Conservation (phyloP, 2,797 vertebrate species). For the Carduelis carduelis region DNA sequence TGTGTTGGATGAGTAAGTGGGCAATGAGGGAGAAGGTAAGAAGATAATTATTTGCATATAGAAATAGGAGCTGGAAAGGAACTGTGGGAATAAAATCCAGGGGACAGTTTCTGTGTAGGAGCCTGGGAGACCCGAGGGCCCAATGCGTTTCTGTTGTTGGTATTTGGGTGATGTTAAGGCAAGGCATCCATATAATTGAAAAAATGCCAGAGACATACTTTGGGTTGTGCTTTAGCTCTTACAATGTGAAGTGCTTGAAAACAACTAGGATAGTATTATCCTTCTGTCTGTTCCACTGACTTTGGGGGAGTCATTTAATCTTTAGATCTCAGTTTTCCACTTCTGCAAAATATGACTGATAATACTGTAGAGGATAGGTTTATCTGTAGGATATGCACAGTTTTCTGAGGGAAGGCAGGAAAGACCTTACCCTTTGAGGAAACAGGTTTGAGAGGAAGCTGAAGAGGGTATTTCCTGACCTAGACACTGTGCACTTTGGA, state of each 20-base stretch:
- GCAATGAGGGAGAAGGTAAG: not conserved
- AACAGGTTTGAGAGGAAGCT: conserved; percentile 8
- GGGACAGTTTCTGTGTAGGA: not conserved
- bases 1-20: not conserved
- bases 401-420: not conserved
- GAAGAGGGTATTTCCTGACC: conserved; percentile 10
- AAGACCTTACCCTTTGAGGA: not conserved
- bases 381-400: not conserved
- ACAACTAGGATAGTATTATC: not conserved
- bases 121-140: not conserved
- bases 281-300: not conserved
- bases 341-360: not conserved
- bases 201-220: not conserved
- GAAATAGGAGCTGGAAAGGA: not conserved
- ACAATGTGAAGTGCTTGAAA: not conserved
- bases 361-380: not conserved
- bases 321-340: not conserved
- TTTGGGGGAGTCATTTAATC: not conserved
- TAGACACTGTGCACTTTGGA: not conserved
- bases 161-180: not conserved
- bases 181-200: not conserved
- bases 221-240: not conserved
- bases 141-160: not conserved
- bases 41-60: not conserved
- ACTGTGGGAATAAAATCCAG: not conserved